These are phyloP conservation scores for Tetrapedia diversipes DNA, from an alignment of 2,888 invertebrate genomes.

Conservation along the genomic window DNA sequence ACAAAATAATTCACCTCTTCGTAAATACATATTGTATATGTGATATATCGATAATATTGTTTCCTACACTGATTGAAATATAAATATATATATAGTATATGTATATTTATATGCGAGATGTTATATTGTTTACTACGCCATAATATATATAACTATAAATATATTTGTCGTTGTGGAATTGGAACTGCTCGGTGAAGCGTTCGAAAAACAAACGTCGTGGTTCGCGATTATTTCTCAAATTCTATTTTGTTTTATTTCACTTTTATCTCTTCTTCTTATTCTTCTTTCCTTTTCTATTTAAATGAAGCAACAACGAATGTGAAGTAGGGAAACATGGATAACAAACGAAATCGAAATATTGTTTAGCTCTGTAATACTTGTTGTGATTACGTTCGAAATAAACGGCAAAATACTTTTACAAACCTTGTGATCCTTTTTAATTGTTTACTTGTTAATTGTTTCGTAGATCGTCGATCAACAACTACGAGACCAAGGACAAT, in stretches of 20 bases:
- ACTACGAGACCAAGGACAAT: neutral
- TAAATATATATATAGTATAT: constrained; percentile 46
- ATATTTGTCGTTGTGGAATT: constrained; percentile 41
- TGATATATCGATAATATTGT: constrained; percentile 57
- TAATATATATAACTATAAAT: constrained; percentile 30
- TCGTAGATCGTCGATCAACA: too few species aligned
- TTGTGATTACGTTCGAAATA: constrained; percentile 28
- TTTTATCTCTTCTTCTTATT: too few species aligned
- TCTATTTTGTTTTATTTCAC: neutral
- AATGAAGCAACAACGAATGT: neutral
- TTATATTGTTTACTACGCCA: constrained; percentile 49
- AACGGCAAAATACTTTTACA: constrained; percentile 11
- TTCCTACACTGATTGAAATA: constrained; percentile 49
- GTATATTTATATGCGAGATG: constrained; percentile 41
- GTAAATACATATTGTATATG: constrained; percentile 47
- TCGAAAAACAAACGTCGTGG: constrained; percentile 10
- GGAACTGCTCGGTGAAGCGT: constrained; percentile 23
- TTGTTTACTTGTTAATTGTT: neutral
- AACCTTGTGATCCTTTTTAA: neutral
- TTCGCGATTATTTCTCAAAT: constrained; percentile 5
- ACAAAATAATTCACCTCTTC: constrained; percentile 45
- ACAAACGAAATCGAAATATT: neutral
- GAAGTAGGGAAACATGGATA: constrained; percentile 1
- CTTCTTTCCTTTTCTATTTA: neutral
- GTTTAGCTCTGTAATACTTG: constrained; percentile 13